Base-by-base conservation (phyloP, 1,140 invertebrate genomes). In the Acarapis woodi region DNA sequence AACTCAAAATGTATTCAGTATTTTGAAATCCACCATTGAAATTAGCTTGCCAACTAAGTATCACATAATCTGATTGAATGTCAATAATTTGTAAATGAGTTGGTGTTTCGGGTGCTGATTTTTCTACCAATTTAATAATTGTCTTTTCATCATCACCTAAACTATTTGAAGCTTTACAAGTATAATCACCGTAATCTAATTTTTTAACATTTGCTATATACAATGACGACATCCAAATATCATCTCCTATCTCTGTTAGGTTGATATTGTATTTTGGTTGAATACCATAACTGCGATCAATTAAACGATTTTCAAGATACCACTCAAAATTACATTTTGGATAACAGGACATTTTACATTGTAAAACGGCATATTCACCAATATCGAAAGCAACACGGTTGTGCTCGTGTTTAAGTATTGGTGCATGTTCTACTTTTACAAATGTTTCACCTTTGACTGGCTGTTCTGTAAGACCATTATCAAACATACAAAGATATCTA, bases 251-350 rank as follows among this genome's bases (percentile, higher is more conserved):
- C 4, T 64, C 66, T 0, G 65, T 74, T 0, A 73, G 70, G 31
- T 70, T 75, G 2, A 78, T 75, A 41, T 76, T 68, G 51, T 83
- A 85, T 4, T 44, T 16, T 15, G 42, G 42, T n/a, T n/a, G n/a
- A n/a, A n/a, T n/a, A 25, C 18, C 29, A 25, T 24, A 36, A 33
- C 32, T 31, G n/a, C n/a, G n/a, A n/a, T n/a, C n/a, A n/a, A n/a
- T n/a, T n/a, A n/a, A 20, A 19, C 21, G 48, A 76, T 73, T 0
- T 70, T 31, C 73, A 44, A 77, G 73, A n/a, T 70, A 71, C 80
- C 80, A 88, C 46, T 83, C 75, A 53, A 87, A 85, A 48, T 77
- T 73, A 0, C 79, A 78, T 48, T 74, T 72, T 0, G 80, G 82
- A 55, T 78, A 87, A 0, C 80, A 77, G 51, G 82, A 75, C 2